Evolutionary conservation across 2,888 invertebrate species (phyloP).

Genomic region (Sialis lutaria): DNA sequence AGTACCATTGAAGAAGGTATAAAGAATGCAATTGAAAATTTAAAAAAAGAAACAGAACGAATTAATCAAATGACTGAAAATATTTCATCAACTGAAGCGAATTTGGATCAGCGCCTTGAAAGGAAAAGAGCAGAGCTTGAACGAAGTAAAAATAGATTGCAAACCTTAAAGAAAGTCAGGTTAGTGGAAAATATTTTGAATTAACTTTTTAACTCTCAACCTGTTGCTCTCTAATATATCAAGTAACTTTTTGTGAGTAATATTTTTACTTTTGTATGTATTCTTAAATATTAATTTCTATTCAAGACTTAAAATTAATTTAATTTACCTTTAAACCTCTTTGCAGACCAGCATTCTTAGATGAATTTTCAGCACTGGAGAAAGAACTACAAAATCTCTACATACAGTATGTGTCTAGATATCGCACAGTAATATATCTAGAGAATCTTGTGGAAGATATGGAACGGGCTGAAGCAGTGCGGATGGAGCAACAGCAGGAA

Average conservation of each 20-base stretch:
- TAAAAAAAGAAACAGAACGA: slow-evolving; percentile 51
- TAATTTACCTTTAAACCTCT: slow-evolving; percentile 7
- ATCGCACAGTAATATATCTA: slow-evolving; percentile 75
- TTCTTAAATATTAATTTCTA: neutral
- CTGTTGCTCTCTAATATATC: too few relatives aligned
- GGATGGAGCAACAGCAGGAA: slow-evolving; percentile 51
- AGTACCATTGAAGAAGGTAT: slow-evolving; percentile 65
- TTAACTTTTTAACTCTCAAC: neutral
- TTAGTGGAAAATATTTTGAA: slow-evolving; percentile 17
- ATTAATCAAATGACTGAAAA: slow-evolving; percentile 64
- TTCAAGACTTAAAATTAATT: neutral
- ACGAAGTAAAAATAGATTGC: slow-evolving; percentile 80
- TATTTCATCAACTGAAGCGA: slow-evolving; percentile 75
- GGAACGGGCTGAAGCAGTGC: slow-evolving; percentile 60
- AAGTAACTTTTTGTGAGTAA: neutral
- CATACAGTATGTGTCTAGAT: slow-evolving; percentile 71
- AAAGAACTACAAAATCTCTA: slow-evolving; percentile 68
- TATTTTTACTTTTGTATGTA: neutral
- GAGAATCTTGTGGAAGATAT: slow-evolving; percentile 73
- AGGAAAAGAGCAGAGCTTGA: slow-evolving; percentile 78
- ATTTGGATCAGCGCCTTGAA: slow-evolving; percentile 81
- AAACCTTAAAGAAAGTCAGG: slow-evolving; percentile 89
- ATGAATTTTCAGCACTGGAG: slow-evolving; percentile 84
- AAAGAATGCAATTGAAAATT: slow-evolving; percentile 51
- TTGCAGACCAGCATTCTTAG: slow-evolving; percentile 80